These are phyloP conservation scores for Hephaestus fuliginosus DNA, from an alignment of 2,797 vertebrate genomes.

Conservation along the genomic window DNA sequence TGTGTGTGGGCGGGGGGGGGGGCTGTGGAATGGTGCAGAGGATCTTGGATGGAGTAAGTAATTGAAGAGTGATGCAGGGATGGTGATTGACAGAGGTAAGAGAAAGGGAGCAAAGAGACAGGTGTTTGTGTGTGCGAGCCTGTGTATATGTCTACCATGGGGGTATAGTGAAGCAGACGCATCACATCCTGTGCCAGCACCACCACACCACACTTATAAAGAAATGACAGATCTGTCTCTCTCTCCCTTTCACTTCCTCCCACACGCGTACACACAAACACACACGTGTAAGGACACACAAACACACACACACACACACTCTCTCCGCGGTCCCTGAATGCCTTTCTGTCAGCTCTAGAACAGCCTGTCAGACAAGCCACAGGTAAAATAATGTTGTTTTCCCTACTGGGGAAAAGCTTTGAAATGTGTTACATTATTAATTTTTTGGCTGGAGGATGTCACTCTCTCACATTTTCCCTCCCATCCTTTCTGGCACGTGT, in stretches of 20 bases:
- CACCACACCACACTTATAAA: conserved; percentile 60
- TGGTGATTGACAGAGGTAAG: conserved; percentile 67
- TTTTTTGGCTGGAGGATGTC: conserved; percentile 72
- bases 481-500: conserved; percentile 30
- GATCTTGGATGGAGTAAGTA: conserved; percentile 53
- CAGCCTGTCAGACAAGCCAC: conserved; percentile 79
- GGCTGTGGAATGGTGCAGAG: conserved; percentile 30
- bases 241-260: conserved; percentile 40
- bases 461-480: conserved; percentile 42
- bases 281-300: conserved; percentile 35
- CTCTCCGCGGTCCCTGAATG: conserved; percentile 61
- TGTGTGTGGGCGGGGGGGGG: neutral
- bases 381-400: conserved; percentile 80
- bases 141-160: conserved; percentile 49
- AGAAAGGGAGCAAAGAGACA: conserved; percentile 42
- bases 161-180: conserved; percentile 50
- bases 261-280: conserved; percentile 28
- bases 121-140: conserved; percentile 19
- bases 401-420: conserved; percentile 72
- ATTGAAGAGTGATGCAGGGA: conserved; percentile 57
- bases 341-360: conserved; percentile 71
- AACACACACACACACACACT: conserved; percentile 32
- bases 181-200: conserved; percentile 67
- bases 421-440: conserved; percentile 79
- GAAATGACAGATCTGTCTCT: conserved; percentile 74